phyloP scores from a whole-genome alignment of 2,797 vertebrate genomes.

The Otolemur crassicaudatus region DNA sequence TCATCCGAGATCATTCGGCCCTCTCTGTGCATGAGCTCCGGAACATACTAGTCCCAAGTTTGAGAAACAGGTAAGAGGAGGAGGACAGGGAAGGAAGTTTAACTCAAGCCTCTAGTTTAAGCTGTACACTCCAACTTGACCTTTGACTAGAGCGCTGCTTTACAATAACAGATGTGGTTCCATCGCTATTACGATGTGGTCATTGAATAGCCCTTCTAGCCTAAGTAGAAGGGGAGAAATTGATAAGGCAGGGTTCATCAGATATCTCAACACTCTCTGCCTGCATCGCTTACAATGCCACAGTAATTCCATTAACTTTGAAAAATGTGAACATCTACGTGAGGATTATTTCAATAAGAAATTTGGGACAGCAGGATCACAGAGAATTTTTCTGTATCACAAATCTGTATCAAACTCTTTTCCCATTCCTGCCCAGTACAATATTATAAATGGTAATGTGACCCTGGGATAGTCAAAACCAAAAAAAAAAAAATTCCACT shows the following conservation, averaged over 20 bases:
- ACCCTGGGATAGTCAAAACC: not conserved
- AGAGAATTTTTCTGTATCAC: not conserved
- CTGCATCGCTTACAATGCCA: not conserved
- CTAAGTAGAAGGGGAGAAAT: not conserved
- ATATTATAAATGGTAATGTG: not conserved
- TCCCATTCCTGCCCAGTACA: not conserved
- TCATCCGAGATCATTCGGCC: too few relatives aligned
- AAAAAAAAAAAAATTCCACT: conserved; percentile 5
- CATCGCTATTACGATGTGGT: not conserved
- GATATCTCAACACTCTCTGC: not conserved
- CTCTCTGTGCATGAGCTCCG: not conserved
- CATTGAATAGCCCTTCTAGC: not conserved
- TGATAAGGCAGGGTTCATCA: not conserved
- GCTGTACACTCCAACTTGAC: not conserved
- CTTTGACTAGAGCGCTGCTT: not conserved
- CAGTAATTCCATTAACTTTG: conserved; percentile 12
- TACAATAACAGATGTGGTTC: not conserved
- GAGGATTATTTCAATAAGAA: not conserved
- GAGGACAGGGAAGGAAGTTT: not conserved
- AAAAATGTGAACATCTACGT: not conserved
- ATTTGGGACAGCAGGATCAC: not conserved
- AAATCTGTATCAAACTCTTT: not conserved
- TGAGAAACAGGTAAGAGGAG: not conserved
- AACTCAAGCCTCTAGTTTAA: not conserved
- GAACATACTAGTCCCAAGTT: not conserved